Base-by-base conservation (phyloP, 2,888 invertebrate genomes). In the Ligdia adustata region DNA sequence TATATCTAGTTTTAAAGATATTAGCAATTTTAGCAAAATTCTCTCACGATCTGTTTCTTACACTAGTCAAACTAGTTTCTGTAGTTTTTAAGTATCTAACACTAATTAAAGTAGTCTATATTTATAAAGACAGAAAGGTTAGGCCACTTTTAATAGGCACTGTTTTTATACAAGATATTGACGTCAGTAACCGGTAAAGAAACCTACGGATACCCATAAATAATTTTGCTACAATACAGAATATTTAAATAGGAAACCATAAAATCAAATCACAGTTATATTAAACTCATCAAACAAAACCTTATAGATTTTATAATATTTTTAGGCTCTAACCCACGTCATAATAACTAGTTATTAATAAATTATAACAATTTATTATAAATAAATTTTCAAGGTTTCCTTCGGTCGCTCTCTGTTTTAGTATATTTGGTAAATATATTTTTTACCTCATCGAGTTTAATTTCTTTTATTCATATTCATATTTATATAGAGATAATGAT, bases 151-250 rank as follows among this genome's bases (percentile, higher is more conserved):
- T 15, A 35, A 5, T 50, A n/a, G n/a, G n/a, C n/a, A 58, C 26
- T 51, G 51, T 65, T 62, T 62, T 40, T 9, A 72, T 69, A 40
- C 41, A 55, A 40, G 39, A 52, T 49, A 73, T 70, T 73, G 74
- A 74, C 74, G 74, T 74, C 70, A 73, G 41, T 14, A 62, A 66
- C 68, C 41, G 49, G 70, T 69, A 48, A 68, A 9, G 27, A 27
- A 9, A 7, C 20, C 2, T 20, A 7, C 7, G 59, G 55, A 58
- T 55, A 48, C 39, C 56, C 57, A 60, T 57, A 69, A 64, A 66
- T 49, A 62, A 56, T 49, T 66, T 62, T 65, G 55, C 59, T 65
- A 60, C 62, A 55, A 54, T 49, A 51, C 28, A 41, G 38, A 53
- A 45, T 55, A 47, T 53, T 41, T 46, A 33, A 47, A 52, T 52